These are phyloP conservation scores for Sprattus sprattus DNA, from an alignment of 2,113 vertebrate species.

Conservation along the genomic window DNA sequence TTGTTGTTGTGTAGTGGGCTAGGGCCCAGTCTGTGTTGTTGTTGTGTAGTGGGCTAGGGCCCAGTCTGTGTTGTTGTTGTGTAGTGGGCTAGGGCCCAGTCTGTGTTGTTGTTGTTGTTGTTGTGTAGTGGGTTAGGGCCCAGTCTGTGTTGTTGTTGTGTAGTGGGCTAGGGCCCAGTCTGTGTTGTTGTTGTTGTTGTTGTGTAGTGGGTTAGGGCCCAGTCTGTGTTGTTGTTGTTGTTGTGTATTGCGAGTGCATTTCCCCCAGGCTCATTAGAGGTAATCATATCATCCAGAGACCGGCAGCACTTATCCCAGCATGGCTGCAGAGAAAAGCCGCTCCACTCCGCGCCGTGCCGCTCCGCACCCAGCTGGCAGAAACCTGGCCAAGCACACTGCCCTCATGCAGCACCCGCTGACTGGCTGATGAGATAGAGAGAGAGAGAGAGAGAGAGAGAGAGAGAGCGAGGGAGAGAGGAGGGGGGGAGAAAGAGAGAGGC, in stretches of 20 bases:
- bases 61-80: too few relatives aligned
- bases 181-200: background rate
- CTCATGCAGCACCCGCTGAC: background rate
- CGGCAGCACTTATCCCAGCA: conserved; percentile 7
- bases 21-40: too few relatives aligned
- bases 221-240: background rate
- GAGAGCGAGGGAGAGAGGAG: background rate
- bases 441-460: background rate
- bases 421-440: background rate
- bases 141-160: too few relatives aligned
- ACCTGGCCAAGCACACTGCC: background rate
- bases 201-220: background rate
- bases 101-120: too few relatives aligned
- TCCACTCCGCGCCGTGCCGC: too few relatives aligned
- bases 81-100: too few relatives aligned
- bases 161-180: background rate
- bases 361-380: too few relatives aligned
- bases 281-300: background rate
- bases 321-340: background rate
- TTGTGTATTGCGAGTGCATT: background rate
- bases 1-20: too few relatives aligned
- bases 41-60: too few relatives aligned
- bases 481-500: background rate
- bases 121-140: too few relatives aligned
- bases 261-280: background rate